Evolutionary conservation across 2,888 invertebrate species (phyloP), one percentile per base, ranked within the genome.

Genomic region (Ariolimax columbianus): DNA sequence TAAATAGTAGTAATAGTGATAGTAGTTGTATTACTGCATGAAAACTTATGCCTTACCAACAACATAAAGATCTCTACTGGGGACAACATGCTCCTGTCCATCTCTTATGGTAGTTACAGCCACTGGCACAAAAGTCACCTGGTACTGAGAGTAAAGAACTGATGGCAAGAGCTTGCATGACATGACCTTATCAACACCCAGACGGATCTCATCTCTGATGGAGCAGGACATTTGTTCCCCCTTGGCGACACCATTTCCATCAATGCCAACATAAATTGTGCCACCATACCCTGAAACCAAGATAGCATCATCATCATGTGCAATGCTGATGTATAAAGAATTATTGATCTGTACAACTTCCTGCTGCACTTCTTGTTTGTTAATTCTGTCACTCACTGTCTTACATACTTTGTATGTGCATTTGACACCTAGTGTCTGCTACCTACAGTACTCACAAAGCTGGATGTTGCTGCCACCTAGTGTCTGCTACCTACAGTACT

Each of bases 91-190:
- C 47, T 47, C 38, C 68, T 68, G 68, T 6, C 59, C 59, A 75
- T 79, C 38, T 43, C 33, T 43, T 17, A 30, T 30, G 4, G 23
- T 43, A 36, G 63, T 38, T 33, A 47, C 73, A 33, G 33, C 38
- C 38, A 82, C 82, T n/a, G 82, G 82, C 19, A 82, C 63, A 63
- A 75, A 82, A 11, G 26, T 75, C 30, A 82, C 75, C 1, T 63
- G 23, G 40, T 59, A 82, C 75, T 82, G 82, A 30, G 51, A 55
- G n/a, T 82, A 73, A 0, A 82, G 66, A 9, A 82, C 75, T 14
- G 59, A 6, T 26, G 82, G 82, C 6, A 43, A n/a, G 55, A 82
- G 51, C 1, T 36, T n/a, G 0, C 1, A 11, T n/a, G 68, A 40
- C 73, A 73, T 75, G 19, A 82, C 30, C 14, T 75, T n/a, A 26